phyloP scores from a whole-genome alignment of 2,888 invertebrate genomes.

The Andrena chrysosceles region DNA sequence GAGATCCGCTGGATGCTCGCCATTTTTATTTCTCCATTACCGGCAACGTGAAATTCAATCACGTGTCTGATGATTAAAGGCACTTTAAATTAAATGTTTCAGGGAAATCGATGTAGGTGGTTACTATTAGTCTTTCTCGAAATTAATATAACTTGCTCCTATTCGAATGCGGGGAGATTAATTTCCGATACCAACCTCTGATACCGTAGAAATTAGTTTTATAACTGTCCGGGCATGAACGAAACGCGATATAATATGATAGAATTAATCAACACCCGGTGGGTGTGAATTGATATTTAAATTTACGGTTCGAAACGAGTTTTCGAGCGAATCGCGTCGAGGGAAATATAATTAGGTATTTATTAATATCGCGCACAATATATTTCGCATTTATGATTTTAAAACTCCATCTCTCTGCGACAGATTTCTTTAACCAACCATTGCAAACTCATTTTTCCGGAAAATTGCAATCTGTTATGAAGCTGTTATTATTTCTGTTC shows the following conservation, averaged over 20 bases:
- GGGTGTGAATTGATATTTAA: neutral
- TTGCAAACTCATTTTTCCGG: too few species aligned
- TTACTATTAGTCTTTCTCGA: neutral
- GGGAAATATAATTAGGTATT: neutral
- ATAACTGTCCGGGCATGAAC: constrained; percentile 8
- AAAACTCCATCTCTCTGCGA: too few species aligned
- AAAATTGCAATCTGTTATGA: neutral
- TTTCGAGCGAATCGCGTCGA: neutral
- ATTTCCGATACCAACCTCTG: neutral
- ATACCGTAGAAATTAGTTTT: constrained; percentile 40
- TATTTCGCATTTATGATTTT: too few species aligned
- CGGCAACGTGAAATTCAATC: neutral
- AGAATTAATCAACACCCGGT: constrained; percentile 39
- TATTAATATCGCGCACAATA: neutral
- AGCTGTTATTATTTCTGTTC: constrained; percentile 69
- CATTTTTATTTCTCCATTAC: neutral
- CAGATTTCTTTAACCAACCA: too few species aligned
- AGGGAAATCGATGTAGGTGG: neutral
- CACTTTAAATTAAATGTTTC: neutral
- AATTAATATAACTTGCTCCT: neutral
- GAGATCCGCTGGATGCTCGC: neutral
- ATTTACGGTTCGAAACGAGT: constrained; percentile 16
- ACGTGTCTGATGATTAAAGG: too few species aligned
- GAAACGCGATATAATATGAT: neutral
- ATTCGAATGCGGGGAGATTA: neutral